Evolutionary conservation across 2,888 invertebrate species (phyloP).

Genomic region (Pseudolycoriella hygida): DNA sequence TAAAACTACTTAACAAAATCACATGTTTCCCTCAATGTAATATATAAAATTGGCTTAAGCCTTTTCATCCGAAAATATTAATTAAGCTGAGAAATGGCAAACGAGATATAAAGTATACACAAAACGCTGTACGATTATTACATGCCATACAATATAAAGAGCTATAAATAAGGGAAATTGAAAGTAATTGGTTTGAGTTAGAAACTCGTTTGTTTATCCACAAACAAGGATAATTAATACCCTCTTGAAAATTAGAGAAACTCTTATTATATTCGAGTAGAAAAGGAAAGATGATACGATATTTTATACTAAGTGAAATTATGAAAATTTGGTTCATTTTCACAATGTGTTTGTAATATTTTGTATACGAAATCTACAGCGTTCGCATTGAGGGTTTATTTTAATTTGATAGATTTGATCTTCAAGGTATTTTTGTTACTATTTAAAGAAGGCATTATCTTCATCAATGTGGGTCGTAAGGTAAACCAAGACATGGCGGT

Average conservation of each 20-base stretch:
- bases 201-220: conserved; percentile 12
- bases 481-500: too few relatives aligned
- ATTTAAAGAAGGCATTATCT: too few relatives aligned
- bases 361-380: too few relatives aligned
- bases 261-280: neutral
- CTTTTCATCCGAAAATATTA: conserved; percentile 2
- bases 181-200: conserved; percentile 7
- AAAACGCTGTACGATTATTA: neutral
- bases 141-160: neutral
- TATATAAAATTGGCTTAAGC: too few relatives aligned
- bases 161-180: conserved; percentile 3
- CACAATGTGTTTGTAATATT: neutral
- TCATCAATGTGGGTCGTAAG: too few relatives aligned
- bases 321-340: neutral
- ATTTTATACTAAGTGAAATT: neutral
- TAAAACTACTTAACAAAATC: neutral
- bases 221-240: conserved; percentile 17
- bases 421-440: too few relatives aligned
- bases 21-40: too few relatives aligned
- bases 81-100: neutral
- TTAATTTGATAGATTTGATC: too few relatives aligned
- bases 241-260: conserved; percentile 8
- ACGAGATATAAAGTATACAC: conserved; percentile 2
- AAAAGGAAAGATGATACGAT: neutral
- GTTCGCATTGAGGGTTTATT: too few relatives aligned